Evolutionary conservation across 2,113 vertebrate genomes (phyloP).

Genomic region (Corythornis madagascariensis): DNA sequence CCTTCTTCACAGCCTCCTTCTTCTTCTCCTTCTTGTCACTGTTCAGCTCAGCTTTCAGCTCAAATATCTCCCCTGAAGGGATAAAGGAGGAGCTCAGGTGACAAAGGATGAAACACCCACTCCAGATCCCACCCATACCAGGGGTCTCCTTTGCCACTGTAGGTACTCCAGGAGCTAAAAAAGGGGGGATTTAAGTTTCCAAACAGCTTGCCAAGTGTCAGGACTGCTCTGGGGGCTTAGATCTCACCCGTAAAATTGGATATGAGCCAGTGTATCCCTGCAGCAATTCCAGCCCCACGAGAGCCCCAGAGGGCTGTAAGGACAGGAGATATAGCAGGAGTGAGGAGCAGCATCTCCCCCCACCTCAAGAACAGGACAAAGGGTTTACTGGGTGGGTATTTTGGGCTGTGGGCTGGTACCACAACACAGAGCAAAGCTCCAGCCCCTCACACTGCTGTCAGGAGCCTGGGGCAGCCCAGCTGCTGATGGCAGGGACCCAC

Average conservation of each 20-base stretch:
- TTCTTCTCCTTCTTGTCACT: constrained; percentile 99
- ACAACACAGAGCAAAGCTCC: background rate
- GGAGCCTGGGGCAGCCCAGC: background rate
- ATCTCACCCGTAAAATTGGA: fast-evolving
- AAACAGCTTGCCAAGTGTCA: fast-evolving
- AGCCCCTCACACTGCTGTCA: fast-evolving
- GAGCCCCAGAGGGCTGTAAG: background rate
- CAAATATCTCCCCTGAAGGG: constrained; percentile 93
- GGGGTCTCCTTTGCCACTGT: background rate
- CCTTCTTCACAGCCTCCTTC: constrained; percentile 98
- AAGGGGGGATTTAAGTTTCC: background rate
- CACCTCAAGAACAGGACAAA: fast-evolving
- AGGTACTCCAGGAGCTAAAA: background rate
- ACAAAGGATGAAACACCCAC: too few relatives aligned
- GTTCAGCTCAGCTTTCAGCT: constrained; percentile 97
- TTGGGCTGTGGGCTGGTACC: background rate
- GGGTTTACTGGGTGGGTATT: fast-evolving
- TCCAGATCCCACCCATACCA: fast-evolving
- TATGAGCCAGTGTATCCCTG: fast-evolving
- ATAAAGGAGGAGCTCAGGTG: background rate
- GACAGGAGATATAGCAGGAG: background rate
- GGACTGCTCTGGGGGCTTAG: background rate
- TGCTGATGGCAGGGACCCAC: fast-evolving
- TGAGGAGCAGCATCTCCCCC: fast-evolving
- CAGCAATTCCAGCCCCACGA: background rate